A percentile compares a stretch with the other conserved stretches of the same genome.
Conservation (phyloP, 2,888 invertebrate genomes). For the Drosophila setosimentum region DNA sequence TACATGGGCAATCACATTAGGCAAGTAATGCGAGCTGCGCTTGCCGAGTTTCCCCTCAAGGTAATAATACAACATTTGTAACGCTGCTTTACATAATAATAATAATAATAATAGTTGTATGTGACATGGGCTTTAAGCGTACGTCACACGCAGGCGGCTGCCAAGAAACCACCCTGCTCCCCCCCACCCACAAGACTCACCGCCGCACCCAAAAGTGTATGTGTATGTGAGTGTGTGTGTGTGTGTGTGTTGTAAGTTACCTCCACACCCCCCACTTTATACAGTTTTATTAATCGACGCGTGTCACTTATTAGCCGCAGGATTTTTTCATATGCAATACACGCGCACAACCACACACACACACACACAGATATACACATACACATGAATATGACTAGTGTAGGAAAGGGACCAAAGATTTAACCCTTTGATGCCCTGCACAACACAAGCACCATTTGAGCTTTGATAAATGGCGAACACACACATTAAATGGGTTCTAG, state of each 20-base stretch:
- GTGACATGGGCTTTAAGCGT: conserved; percentile 69
- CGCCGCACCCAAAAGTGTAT: conserved; percentile 32
- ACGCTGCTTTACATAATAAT: conserved; percentile 60
- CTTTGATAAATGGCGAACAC: conserved; percentile 74
- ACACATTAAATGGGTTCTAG: conserved; percentile 46
- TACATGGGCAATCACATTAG: conserved; percentile 3
- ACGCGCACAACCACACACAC: conserved; percentile 41
- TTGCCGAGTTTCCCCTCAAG: conserved; percentile 13
- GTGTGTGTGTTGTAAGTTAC: conserved; percentile 23
- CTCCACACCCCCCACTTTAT: conserved; percentile 7
- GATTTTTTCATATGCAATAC: conserved; percentile 66
- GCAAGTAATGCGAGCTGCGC: conserved; percentile 9
- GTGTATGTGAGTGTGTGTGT: conserved; percentile 17
- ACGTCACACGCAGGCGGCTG: conserved; percentile 47
- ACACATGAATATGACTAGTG: neutral
- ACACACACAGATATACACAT: conserved; percentile 16
- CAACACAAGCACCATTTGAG: conserved; percentile 56
- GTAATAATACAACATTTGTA: conserved; percentile 39
- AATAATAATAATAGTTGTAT: conserved; percentile 46
- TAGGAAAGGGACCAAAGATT: conserved; percentile 15
- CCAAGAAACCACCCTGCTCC: conserved; percentile 3
- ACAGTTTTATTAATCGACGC: conserved; percentile 76
- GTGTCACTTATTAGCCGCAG: conserved; percentile 79
- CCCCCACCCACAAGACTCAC: conserved; percentile 1
- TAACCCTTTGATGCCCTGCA: conserved; percentile 70